Conservation (phyloP, 2,888 invertebrate genomes). For the Phrixothrix hirtus region DNA sequence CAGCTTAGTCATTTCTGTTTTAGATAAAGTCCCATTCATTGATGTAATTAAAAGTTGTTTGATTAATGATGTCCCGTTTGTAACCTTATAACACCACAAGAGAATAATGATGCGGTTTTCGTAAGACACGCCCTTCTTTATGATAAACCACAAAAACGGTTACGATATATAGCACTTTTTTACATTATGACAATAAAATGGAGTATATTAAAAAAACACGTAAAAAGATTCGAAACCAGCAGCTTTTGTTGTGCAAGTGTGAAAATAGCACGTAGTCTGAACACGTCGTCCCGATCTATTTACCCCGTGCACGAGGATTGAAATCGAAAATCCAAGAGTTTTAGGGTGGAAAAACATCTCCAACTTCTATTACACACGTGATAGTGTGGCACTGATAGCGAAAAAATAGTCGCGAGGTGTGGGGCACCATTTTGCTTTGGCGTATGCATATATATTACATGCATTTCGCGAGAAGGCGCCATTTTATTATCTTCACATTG, state of each 20-base stretch:
- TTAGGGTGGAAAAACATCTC: constrained; percentile 38
- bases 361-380: constrained; percentile 36
- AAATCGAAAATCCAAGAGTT: constrained; percentile 47
- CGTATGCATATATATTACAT: constrained; percentile 45
- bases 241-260: constrained; percentile 28
- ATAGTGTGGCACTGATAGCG: constrained; percentile 40
- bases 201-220: constrained; percentile 2
- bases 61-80: too few species aligned
- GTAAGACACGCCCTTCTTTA: too few species aligned
- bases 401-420: constrained; percentile 42
- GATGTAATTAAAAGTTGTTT: too few species aligned
- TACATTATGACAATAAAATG: constrained; percentile 1
- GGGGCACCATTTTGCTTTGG: constrained; percentile 35
- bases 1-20: too few species aligned
- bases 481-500: constrained; percentile 15
- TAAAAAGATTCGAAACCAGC: constrained; percentile 9
- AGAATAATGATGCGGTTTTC: too few species aligned
- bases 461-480: constrained; percentile 24
- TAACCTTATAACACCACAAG: too few species aligned
- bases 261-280: constrained; percentile 33
- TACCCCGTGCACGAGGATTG: constrained; percentile 48
- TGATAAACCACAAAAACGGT: too few species aligned
- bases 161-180: too few species aligned
- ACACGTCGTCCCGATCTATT: constrained; percentile 49
- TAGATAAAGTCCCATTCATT: too few species aligned